Evolutionary conservation across 2,113 vertebrate species (phyloP).

Genomic region (Xyliphius kryptos): DNA sequence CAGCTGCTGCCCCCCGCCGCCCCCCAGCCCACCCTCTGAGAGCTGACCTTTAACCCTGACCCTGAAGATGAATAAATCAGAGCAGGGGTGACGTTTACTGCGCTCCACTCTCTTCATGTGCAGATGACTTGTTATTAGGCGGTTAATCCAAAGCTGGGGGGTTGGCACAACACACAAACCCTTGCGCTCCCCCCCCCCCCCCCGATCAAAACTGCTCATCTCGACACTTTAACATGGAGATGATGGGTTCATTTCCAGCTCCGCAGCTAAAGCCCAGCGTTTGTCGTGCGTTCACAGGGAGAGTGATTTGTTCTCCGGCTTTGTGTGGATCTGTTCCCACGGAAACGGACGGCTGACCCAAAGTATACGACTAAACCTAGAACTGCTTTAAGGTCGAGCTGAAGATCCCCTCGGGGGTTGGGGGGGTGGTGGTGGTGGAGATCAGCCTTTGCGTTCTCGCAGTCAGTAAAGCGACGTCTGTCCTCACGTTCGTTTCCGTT

Average conservation of each 20-base stretch:
- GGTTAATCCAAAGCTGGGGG: slow-evolving; percentile 23
- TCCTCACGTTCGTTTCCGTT: no score
- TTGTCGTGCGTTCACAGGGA: slow-evolving; percentile 50
- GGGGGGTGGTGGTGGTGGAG: no score
- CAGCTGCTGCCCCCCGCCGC: background rate
- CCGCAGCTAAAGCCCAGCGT: slow-evolving; percentile 46
- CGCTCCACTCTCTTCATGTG: slow-evolving; percentile 31
- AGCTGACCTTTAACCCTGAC: slow-evolving; percentile 32
- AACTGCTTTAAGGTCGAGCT: no score
- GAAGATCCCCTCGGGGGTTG: no score
- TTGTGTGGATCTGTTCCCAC: no score
- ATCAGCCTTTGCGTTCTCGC: no score
- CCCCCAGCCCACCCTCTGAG: slow-evolving; percentile 28
- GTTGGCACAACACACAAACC: slow-evolving; percentile 24
- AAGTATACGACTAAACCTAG: no score
- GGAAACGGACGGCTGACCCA: no score
- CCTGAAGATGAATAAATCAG: slow-evolving; percentile 29
- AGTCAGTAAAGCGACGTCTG: no score
- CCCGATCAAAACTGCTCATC: slow-evolving; percentile 15
- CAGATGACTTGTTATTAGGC: slow-evolving; percentile 40
- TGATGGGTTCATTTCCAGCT: slow-evolving; percentile 21
- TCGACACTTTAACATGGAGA: slow-evolving; percentile 22
- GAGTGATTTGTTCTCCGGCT: slow-evolving; percentile 1
- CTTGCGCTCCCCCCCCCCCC: slow-evolving; percentile 10
- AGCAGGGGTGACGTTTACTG: slow-evolving; percentile 42